phyloP scores from a whole-genome alignment of 2,113 vertebrate species.

The Hemibagrus wyckioides region DNA sequence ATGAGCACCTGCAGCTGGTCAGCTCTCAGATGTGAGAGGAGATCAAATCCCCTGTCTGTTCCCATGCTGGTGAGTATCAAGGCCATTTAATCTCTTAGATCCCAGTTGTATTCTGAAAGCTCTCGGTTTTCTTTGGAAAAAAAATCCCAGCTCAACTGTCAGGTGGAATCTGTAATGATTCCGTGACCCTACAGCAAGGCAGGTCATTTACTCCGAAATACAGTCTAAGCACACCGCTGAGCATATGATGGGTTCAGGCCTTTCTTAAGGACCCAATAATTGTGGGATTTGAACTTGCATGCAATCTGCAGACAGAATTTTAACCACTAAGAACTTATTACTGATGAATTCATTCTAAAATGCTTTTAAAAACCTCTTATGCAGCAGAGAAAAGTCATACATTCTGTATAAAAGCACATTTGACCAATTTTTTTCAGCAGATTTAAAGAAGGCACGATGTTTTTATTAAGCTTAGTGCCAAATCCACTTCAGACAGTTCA shows the following conservation, averaged over 20 bases:
- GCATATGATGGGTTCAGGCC: neutral
- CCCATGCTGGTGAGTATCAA: neutral
- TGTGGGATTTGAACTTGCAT: neutral
- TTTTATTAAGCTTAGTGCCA: neutral
- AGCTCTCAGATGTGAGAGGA: slow-evolving; percentile 1
- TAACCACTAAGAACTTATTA: neutral
- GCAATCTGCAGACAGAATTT: neutral
- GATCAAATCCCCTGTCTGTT: slow-evolving; percentile 14
- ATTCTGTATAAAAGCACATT: neutral
- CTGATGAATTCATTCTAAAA: neutral
- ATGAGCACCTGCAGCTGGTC: slow-evolving; percentile 4
- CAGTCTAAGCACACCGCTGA: neutral
- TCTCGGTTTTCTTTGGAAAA: neutral
- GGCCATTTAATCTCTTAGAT: neutral
- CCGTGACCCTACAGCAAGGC: neutral
- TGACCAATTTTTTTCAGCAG: neutral
- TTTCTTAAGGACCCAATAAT: neutral
- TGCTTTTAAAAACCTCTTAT: neutral
- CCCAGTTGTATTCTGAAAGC: neutral
- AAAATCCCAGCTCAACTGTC: neutral
- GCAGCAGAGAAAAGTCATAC: neutral
- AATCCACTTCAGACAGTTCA: neutral
- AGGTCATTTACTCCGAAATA: neutral
- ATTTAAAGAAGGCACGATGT: neutral
- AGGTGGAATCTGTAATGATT: neutral